These are phyloP conservation scores for Rafetus swinhoei DNA, from an alignment of 2,113 vertebrate species.

Conservation along the genomic window DNA sequence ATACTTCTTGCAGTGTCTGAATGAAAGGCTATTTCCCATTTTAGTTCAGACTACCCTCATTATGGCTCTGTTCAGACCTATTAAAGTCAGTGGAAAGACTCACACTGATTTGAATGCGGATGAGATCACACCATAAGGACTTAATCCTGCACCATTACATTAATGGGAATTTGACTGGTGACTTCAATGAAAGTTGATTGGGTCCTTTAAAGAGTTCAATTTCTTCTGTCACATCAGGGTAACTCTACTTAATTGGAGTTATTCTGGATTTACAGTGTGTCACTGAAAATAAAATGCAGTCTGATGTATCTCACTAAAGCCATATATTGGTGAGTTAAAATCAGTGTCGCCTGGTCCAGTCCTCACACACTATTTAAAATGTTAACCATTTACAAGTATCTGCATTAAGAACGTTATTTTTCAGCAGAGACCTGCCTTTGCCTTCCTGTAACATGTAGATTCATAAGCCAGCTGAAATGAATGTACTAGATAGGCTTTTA, in stretches of 20 bases:
- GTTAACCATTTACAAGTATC: constrained; percentile 23
- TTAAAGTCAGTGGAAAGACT: constrained; percentile 24
- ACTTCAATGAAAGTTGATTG: constrained; percentile 10
- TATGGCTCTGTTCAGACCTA: not conserved
- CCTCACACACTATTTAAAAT: accelerated
- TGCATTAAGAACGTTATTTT: constrained; percentile 37
- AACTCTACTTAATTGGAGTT: constrained; percentile 32
- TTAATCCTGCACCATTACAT: accelerated
- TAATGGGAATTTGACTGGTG: constrained; percentile 29
- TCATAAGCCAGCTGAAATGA: not conserved
- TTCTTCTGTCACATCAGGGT: constrained; percentile 31
- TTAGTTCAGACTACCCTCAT: constrained; percentile 3
- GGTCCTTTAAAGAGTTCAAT: not conserved
- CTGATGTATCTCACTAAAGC: accelerated
- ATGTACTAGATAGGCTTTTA: not conserved
- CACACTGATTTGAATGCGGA: constrained; percentile 42
- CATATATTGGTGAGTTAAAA: not conserved
- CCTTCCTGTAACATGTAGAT: not conserved
- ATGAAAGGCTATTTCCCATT: constrained; percentile 36
- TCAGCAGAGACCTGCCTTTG: not conserved
- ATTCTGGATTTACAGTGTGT: constrained; percentile 18
- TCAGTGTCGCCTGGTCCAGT: not conserved
- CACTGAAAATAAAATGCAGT: not conserved
- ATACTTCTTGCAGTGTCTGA: constrained; percentile 41
- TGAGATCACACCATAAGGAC: not conserved